Base-by-base conservation (phyloP, 2,888 invertebrate genomes). In the Hypomecis atomaria region DNA sequence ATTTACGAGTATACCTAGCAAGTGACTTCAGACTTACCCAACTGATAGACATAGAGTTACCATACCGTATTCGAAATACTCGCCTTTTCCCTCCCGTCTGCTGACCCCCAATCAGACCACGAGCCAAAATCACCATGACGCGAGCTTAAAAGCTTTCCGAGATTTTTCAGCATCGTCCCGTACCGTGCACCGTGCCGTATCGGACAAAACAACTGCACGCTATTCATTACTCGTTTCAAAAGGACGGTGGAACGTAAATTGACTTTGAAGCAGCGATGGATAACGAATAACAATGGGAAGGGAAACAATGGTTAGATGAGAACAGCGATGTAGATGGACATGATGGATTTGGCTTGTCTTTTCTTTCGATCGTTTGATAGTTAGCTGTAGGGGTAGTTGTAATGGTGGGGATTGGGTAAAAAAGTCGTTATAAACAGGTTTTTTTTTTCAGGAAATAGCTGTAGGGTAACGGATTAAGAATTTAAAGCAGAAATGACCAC, bases 131-230 rank as follows among this genome's bases (percentile, higher is more conserved):
- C 72, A 66, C 77, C 62, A 75, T 78, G 84, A 82, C 82, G 79
- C 70, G 71, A 72, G 85, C 84, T 85, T 87, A 86, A 88, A 87
- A 86, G 86, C 83, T 84, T 85, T 84, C 64, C 54, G 67, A 69
- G 65, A 75, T 82, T 87, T 85, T 86, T 84, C 80, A 81, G 78
- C 79, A 77, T 77, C 75, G 66, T 71, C 66, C 37, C 33, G 43
- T 9, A 36, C 9, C 6, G 23, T 37, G 62, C 37, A 43, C 50
- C 45, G 53, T 55, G 59, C 42, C 59, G 65, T 54, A 57, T 57
- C 13, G 13, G 43, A 33, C 33, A 49, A 48, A 40, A 59, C 47
- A 43, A 59, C 63, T 42, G 45, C 10, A 1, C 34, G 42, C 38
- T 44, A 56, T 62, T 56, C 56, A 56, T 56, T 61, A 43, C 55